Conservation (phyloP, 2,888 invertebrate species). For the Labia minor region DNA sequence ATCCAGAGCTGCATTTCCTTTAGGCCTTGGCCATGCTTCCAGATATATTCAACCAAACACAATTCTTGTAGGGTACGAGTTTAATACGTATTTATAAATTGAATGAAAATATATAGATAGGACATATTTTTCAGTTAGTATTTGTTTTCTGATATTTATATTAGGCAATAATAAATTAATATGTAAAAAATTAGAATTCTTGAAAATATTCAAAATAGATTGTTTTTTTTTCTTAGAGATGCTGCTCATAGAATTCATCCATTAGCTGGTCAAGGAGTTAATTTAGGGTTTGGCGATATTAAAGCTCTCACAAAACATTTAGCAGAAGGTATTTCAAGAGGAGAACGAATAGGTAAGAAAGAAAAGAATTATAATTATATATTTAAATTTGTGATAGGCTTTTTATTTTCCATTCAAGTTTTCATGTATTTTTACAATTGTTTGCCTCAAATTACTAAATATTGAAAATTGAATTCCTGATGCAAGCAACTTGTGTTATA, state of each 20-base stretch:
- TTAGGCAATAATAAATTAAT: too few relatives aligned
- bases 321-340: conserved; percentile 57
- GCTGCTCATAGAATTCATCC: conserved; percentile 90
- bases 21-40: conserved; percentile 82
- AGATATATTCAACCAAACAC: conserved; percentile 72
- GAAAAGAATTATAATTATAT: neutral
- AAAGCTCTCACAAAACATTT: conserved; percentile 58
- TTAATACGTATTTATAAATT: conserved; percentile 28
- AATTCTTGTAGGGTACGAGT: conserved; percentile 80
- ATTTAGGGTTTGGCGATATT: conserved; percentile 93
- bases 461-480: too few relatives aligned
- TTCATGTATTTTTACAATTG: too few relatives aligned
- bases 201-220: too few relatives aligned
- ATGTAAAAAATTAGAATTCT: too few relatives aligned
- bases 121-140: neutral
- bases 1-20: conserved; percentile 79
- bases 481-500: too few relatives aligned
- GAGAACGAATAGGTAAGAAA: conserved; percentile 56
- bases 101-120: neutral
- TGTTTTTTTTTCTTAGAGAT: conserved; percentile 52
- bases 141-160: too few relatives aligned
- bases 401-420: conserved; percentile 19
- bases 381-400: too few relatives aligned
- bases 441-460: neutral
- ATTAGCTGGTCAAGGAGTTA: conserved; percentile 94